Evolutionary conservation across 2,113 vertebrate species (phyloP).

Genomic region (Pholis gunnellus): DNA sequence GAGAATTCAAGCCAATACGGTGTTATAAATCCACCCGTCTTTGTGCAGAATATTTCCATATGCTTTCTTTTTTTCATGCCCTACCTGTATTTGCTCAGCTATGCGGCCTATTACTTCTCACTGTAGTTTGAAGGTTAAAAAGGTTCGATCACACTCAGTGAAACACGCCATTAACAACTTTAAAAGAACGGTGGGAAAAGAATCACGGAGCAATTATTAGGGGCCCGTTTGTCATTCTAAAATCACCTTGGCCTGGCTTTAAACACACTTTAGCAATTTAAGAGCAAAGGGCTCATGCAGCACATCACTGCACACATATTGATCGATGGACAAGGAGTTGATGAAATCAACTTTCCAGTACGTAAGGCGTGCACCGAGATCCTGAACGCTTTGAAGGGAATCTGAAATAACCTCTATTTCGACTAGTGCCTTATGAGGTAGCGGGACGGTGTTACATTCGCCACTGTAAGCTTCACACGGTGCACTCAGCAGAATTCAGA

Average conservation of each 20-base stretch:
- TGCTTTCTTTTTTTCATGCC: not conserved
- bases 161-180: not conserved
- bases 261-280: not conserved
- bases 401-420: conserved; percentile 8
- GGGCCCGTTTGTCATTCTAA: not conserved
- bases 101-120: not conserved
- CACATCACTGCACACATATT: not conserved
- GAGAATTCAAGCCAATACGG: not conserved
- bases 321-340: not conserved
- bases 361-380: not conserved
- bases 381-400: not conserved
- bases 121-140: not conserved
- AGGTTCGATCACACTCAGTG: not conserved
- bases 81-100: not conserved
- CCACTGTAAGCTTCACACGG: conserved; percentile 56
- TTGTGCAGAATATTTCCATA: not conserved
- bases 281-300: not conserved
- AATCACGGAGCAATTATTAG: not conserved
- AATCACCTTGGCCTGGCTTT: conserved; percentile 6
- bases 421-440: conserved; percentile 31
- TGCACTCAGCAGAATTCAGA: conserved; percentile 52
- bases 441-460: conserved; percentile 64
- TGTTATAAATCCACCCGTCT: not conserved
- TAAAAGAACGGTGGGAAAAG: not conserved
- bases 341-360: not conserved